phyloP scores from a whole-genome alignment of 1,140 invertebrate species.

The Bombus cullumanus region DNA sequence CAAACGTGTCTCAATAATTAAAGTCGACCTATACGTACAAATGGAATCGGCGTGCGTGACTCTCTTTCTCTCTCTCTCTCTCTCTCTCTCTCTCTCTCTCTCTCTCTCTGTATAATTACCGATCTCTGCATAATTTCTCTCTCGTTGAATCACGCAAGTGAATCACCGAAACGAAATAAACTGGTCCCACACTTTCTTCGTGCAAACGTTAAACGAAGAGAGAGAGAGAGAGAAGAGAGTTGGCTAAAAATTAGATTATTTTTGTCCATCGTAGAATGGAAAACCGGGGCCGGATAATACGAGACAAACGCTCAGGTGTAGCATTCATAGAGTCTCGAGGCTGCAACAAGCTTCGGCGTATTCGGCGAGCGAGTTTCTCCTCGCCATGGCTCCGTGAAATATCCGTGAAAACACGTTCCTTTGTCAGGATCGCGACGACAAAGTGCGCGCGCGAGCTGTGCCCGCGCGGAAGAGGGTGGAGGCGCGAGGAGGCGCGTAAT shows the following conservation, averaged over 20 bases:
- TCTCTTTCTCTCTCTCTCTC: not conserved
- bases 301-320: not conserved
- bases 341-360: conserved; percentile 2
- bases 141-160: no score
- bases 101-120: not conserved
- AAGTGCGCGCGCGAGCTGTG: conserved; percentile 49
- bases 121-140: no score
- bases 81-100: not conserved
- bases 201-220: not conserved
- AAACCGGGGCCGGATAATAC: not conserved
- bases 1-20: no score
- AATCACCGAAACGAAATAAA: not conserved
- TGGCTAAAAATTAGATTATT: conserved; percentile 57
- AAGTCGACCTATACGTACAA: no score
- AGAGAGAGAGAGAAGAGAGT: not conserved
- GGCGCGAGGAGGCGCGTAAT: conserved; percentile 70
- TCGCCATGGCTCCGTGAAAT: conserved; percentile 48
- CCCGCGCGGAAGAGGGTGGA: conserved; percentile 19
- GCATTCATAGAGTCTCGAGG: not conserved
- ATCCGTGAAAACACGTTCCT: conserved; percentile 66
- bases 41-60: no score
- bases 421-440: conserved; percentile 67
- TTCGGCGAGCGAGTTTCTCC: conserved; percentile 28
- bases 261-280: conserved; percentile 28
- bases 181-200: not conserved